phyloP scores from a whole-genome alignment of 1,140 invertebrate species.

The Melitaea cinxia region DNA sequence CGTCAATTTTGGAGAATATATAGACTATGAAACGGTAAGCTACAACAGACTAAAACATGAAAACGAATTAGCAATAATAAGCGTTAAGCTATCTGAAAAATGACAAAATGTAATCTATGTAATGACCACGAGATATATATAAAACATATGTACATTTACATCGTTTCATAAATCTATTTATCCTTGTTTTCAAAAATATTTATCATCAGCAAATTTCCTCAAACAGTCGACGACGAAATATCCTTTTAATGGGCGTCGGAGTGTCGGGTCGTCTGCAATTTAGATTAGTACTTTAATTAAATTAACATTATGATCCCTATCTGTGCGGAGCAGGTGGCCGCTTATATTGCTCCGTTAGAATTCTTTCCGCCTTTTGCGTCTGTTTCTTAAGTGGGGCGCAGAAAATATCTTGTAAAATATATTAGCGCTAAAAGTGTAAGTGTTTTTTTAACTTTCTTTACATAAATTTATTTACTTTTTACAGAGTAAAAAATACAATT shows the following conservation, averaged over 20 bases:
- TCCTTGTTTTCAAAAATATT: slow-evolving; percentile 58
- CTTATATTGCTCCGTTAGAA: slow-evolving; percentile 65
- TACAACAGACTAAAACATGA: no score
- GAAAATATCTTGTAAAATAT: slow-evolving; percentile 3
- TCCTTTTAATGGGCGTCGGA: slow-evolving; percentile 75
- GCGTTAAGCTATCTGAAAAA: no score
- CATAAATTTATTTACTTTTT: no score
- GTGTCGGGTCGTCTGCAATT: slow-evolving; percentile 80
- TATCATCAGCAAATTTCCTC: slow-evolving; percentile 69
- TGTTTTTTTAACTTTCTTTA: not conserved
- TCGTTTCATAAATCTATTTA: no score
- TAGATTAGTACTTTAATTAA: slow-evolving; percentile 82
- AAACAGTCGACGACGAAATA: slow-evolving; percentile 66
- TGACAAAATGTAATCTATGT: no score
- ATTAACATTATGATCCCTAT: slow-evolving; percentile 81
- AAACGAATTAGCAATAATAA: no score
- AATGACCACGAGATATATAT: no score
- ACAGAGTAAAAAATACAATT: no score
- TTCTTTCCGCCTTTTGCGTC: slow-evolving; percentile 55
- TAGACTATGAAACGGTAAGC: no score
- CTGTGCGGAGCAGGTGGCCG: slow-evolving; percentile 72
- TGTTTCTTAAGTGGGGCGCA: slow-evolving; percentile 17
- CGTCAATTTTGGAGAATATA: no score
- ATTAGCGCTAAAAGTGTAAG: not conserved
- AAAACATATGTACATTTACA: no score